These are phyloP conservation scores for Camponotus pennsylvanicus DNA, from an alignment of 1,140 invertebrate species.

Conservation along the genomic window DNA sequence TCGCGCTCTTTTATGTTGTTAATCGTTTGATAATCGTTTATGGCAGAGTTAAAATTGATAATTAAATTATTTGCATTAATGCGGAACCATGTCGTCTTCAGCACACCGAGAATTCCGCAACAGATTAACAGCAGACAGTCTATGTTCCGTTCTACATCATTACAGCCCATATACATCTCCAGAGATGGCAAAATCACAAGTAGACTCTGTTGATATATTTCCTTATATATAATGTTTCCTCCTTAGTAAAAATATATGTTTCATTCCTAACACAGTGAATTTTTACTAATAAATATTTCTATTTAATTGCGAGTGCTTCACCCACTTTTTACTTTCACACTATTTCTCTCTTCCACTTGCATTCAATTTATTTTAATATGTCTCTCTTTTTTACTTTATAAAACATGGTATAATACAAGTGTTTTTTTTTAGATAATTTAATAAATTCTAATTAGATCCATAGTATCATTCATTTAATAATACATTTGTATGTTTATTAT, in stretches of 20 bases:
- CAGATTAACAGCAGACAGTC: neutral
- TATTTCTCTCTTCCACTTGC: neutral
- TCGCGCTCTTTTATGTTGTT: too few species aligned
- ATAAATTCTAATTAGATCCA: too few species aligned
- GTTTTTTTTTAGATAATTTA: too few species aligned
- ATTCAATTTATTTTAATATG: too few species aligned
- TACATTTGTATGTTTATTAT: too few species aligned
- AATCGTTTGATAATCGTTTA: too few species aligned
- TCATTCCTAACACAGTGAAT: neutral
- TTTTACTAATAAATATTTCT: neutral
- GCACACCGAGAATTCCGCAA: constrained; percentile 5
- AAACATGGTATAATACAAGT: too few species aligned
- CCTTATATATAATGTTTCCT: neutral
- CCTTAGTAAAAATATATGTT: neutral
- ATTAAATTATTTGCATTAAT: neutral
- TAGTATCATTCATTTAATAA: too few species aligned
- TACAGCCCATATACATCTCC: constrained; percentile 35
- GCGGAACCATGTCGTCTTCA: constrained; percentile 22
- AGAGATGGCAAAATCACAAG: neutral
- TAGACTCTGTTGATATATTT: neutral
- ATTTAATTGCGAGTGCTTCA: too few species aligned
- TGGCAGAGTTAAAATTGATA: too few species aligned
- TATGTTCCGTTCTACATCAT: neutral
- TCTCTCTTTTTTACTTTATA: too few species aligned
- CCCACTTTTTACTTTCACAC: too few species aligned